Evolutionary conservation across 2,797 vertebrate species (phyloP), one percentile per base, ranked within the genome.

Genomic region (Anisognathus igniventris): DNA sequence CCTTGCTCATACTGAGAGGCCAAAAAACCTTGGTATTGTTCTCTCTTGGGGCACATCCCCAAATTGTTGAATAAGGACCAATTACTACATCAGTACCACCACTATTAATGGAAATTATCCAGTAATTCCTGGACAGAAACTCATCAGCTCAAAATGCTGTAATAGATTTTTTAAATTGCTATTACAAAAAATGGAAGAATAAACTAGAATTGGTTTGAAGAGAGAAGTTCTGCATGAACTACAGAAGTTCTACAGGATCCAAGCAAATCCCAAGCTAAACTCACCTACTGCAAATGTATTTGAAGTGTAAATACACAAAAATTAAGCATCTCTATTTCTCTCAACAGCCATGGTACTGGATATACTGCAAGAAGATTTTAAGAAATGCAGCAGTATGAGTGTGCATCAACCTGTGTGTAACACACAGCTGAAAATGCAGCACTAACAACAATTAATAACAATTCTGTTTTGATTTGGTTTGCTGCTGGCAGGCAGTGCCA

Each of bases 391-490:
- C 12, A 66, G 14, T 7, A 5, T 5, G 19, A 50, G 24, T 9
- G 10, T 20, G 21, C 22, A 33, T 40, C 0, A 0, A 28, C 16
- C 51, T 16, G 7, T 35, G 31, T 20, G 7, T 56, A 15, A 85
- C 4, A 58, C 44, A 73, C 6, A 44, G 51, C 27, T 53, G 58
- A 28, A 78, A 39, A 64, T 21, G 37, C 82, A 92, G 44, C 79
- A 56, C 23, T 28, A 48, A 18, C 33, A 74, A 53, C 31, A 57
- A 35, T 31, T 40, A 51, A 33, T 16, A 48, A 5, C 19, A 37
- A 19, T 18, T 11, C 47, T 35, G 2, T 17, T 70, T 60, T 71
- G 40, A 8, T 71, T 30, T 45, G 62, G 76, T 50, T 51, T 64
- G 48, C 75, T 73, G 47, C n/a, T 37, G 48, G 51, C 60, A 77